These are phyloP conservation scores for Pangasius macronema DNA, from an alignment of 2,797 vertebrate species.

Conservation along the genomic window DNA sequence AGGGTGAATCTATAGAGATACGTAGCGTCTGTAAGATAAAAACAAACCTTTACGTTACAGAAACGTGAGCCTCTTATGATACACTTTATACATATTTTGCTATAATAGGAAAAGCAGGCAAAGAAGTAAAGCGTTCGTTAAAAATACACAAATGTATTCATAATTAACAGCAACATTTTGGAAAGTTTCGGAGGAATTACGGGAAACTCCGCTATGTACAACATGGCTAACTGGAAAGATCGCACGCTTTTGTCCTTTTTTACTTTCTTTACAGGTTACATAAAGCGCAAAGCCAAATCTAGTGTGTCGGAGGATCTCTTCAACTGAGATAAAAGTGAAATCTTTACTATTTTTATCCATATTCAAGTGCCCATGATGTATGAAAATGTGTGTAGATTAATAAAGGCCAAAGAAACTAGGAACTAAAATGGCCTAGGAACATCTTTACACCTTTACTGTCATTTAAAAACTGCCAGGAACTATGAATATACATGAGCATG, in stretches of 20 bases:
- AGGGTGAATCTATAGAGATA: neutral
- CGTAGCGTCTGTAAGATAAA: constrained; percentile 38
- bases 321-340: neutral
- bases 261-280: neutral
- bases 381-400: neutral
- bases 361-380: neutral
- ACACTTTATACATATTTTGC: constrained; percentile 57
- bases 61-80: constrained; percentile 50
- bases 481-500: neutral
- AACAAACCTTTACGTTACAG: constrained; percentile 29
- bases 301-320: neutral
- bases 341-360: neutral
- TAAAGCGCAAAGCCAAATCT: neutral
- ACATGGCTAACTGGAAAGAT: neutral
- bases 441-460: neutral
- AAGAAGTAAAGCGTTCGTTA: constrained; percentile 31
- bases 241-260: neutral
- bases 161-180: neutral
- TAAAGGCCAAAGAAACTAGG: neutral
- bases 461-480: neutral
- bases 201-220: constrained; percentile 14
- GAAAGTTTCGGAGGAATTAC: constrained; percentile 8
- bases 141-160: constrained; percentile 36
- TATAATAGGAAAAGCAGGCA: constrained; percentile 40
- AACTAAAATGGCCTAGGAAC: too few relatives aligned